Evolutionary conservation across 2,888 invertebrate genomes (phyloP).

Genomic region (Drosophila pseudotakahashii): DNA sequence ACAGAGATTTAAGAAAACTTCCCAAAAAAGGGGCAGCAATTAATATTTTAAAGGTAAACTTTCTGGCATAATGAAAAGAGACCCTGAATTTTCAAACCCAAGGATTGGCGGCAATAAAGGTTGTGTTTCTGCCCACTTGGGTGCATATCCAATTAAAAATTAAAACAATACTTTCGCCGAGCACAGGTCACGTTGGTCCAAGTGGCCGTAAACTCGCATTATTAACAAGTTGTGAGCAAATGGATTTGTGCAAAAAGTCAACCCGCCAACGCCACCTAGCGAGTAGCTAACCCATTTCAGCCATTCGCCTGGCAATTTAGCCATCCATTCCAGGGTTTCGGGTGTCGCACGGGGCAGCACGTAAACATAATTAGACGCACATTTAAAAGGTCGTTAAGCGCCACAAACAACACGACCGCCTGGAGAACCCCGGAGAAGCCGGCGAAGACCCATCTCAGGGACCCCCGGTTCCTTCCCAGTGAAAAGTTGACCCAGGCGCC

Average conservation of each 20-base stretch:
- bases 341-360: slow-evolving; percentile 60
- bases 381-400: slow-evolving; percentile 77
- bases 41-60: slow-evolving; percentile 11
- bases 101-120: slow-evolving; percentile 7
- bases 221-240: slow-evolving; percentile 68
- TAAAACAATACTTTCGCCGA: slow-evolving; percentile 44
- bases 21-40: not conserved
- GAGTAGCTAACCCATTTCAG: slow-evolving; percentile 26
- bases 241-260: slow-evolving; percentile 61
- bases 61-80: not conserved
- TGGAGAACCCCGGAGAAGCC: not conserved
- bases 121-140: slow-evolving; percentile 18
- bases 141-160: slow-evolving; percentile 50
- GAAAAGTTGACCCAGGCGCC: slow-evolving; percentile 36
- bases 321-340: slow-evolving; percentile 47
- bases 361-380: slow-evolving; percentile 77
- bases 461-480: not conserved
- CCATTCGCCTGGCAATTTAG: slow-evolving; percentile 61
- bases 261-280: slow-evolving; percentile 9
- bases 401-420: slow-evolving; percentile 34
- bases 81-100: not conserved
- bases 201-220: slow-evolving; percentile 60
- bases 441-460: slow-evolving; percentile 43
- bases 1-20: not conserved
- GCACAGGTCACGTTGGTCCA: slow-evolving; percentile 48